Base-by-base conservation (phyloP, 2,888 invertebrate genomes). In the Aelia acuminata region DNA sequence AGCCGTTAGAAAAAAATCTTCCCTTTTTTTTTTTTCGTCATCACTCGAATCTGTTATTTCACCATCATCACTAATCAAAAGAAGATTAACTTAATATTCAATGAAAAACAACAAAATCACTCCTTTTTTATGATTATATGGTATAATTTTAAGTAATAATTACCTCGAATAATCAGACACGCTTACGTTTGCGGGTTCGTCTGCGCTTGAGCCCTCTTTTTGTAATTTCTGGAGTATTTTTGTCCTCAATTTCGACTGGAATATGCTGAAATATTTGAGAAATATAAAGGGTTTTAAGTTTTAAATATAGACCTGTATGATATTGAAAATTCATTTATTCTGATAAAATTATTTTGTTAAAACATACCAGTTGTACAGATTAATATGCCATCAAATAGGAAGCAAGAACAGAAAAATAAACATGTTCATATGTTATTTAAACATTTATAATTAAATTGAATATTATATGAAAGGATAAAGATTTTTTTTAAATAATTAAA, bases 161-260 rank as follows among this genome's bases (percentile, higher is more conserved):
- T 93, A 97, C 97, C 97, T 97, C 15, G 97, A 97, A 92, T 97
- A 97, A 93, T 97, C 97, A 47, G 97, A 96, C 48, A 97, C 93
- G 89, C 95, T 95, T 90, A 97, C 97, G 92, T 97, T 97, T 4
- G 96, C 95, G 22, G 97, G 97, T 92, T 97, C 97, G 91, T 97
- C 97, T 15, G 97, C 97, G 92, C 95, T 97, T 0, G 97, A 97
- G 53, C 97, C 97, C 93, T 96, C 96, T 92, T 96, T 95, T 90
- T 95, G 93, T 90, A 97, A 93, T 91, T 96, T 95, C 90, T 95
- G 95, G 85, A 97, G 94, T 91, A 97, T 97, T 94, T 97, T 97
- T 89, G 94, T 94, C 90, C 97, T 94, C 85, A 97, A 93, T 91
- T 94, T 94, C 92, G 97, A 97, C 95, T 96, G 92, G 88, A 57